Evolutionary conservation across 2,113 vertebrate genomes (phyloP).

Genomic region (Garra rufa): DNA sequence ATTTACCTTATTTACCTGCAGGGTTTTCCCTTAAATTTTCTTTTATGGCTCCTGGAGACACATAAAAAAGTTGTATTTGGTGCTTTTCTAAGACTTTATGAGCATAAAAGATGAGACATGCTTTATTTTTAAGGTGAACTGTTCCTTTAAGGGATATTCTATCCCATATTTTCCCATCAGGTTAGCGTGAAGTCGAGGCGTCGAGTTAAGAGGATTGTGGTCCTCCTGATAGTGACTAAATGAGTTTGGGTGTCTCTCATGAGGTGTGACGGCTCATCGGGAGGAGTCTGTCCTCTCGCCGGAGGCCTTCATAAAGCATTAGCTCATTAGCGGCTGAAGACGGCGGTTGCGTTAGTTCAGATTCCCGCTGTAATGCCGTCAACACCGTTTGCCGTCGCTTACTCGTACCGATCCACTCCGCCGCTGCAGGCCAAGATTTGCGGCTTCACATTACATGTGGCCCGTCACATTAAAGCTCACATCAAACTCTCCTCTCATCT

Average conservation of each 20-base stretch:
- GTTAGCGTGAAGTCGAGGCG: neutral
- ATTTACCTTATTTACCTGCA: neutral
- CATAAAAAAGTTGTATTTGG: neutral
- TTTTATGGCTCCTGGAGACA: no score
- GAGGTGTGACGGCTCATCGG: neutral
- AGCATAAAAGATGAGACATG: neutral
- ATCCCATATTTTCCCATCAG: neutral
- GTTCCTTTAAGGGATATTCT: neutral
- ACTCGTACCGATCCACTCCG: slow-evolving; percentile 56
- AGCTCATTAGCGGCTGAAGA: neutral
- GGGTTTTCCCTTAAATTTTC: no score
- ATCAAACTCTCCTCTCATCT: slow-evolving; percentile 60
- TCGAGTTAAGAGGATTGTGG: slow-evolving; percentile 7
- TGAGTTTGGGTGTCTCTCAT: neutral
- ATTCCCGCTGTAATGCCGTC: slow-evolving; percentile 51
- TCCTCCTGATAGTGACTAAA: slow-evolving; percentile 15
- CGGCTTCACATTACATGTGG: slow-evolving; percentile 72
- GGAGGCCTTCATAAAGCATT: slow-evolving; percentile 13
- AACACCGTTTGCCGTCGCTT: slow-evolving; percentile 65
- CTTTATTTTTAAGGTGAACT: neutral
- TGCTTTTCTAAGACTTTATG: neutral
- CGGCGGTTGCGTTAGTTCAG: neutral
- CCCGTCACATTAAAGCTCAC: slow-evolving; percentile 75
- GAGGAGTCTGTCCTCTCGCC: slow-evolving; percentile 1
- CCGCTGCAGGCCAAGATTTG: slow-evolving; percentile 72